A percentile compares a stretch with the other conserved stretches of the same genome.
phyloP scores from a whole-genome alignment of 2,113 vertebrate species.

The Cranoglanis bouderius region DNA sequence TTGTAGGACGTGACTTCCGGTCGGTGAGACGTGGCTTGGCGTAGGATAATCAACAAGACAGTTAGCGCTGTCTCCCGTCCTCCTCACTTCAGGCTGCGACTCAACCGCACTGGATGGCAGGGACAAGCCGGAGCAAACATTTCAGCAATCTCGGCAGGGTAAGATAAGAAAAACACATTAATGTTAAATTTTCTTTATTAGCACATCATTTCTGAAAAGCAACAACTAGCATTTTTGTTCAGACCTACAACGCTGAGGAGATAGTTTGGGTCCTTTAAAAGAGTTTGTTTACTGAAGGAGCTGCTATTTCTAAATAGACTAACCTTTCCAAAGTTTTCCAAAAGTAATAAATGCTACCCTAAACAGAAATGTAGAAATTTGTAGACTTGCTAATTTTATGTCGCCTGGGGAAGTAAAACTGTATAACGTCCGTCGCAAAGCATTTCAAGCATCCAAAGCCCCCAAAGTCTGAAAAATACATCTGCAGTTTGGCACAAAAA shows the following conservation, averaged over 20 bases:
- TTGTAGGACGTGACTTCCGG: slow-evolving; percentile 43
- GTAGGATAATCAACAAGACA: slow-evolving; percentile 48
- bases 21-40: slow-evolving; percentile 74
- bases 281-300: not conserved
- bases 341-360: not conserved
- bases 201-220: not conserved
- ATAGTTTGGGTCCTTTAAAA: no score
- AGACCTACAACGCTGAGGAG: not conserved
- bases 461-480: not conserved
- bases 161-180: not conserved
- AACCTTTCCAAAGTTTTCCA: not conserved
- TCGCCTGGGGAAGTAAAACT: not conserved
- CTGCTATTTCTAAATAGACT: not conserved
- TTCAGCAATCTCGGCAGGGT: slow-evolving; percentile 65
- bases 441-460: not conserved
- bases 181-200: not conserved
- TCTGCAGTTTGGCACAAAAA: not conserved
- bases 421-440: no score
- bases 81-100: not conserved
- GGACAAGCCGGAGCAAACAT: slow-evolving; percentile 75
- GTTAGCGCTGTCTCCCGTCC: not conserved
- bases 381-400: not conserved
- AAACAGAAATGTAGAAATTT: not conserved
- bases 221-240: not conserved
- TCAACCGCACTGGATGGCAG: slow-evolving; percentile 79